Base-by-base conservation (phyloP, 2,113 vertebrate genomes). In the Dasyurus viverrinus region DNA sequence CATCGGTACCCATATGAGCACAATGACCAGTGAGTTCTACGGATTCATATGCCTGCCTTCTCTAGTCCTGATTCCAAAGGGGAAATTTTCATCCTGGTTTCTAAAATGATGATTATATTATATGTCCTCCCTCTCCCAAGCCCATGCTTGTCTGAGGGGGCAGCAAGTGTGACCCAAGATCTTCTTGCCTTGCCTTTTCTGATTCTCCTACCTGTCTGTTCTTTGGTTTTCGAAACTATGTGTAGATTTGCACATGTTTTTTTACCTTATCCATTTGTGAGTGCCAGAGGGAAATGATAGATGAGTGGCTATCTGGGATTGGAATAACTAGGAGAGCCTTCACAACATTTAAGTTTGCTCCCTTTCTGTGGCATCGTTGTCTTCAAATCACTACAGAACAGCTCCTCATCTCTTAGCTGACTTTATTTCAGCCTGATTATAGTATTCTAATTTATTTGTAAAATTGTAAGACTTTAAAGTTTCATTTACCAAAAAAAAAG, bases 401-500 rank as follows among this genome's bases (percentile, higher is more conserved):
- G 14, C 36, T 68, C 30, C 30, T 57, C 47, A 89, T 90, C 91
- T 76, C 27, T 53, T 54, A 36, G n/a, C 46, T 19, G 25, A 26
- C 23, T 30, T 57, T 42, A n/a, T 42, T 30, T 55, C 8, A 89
- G 25, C 46, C 36, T 76, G 46, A 53, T 52, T 42, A 3, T 53
- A 24, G 6, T 42, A 2, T 7, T 48, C 42, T 46, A 50, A 12
- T 91, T 89, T 93, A 30, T 68, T 89, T 52, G 48, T 89, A 90
- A 93, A 54, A n/a, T 54, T 95, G 8, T 94, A 6, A 76, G 42
- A 47, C 76, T 46, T 48, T 54, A 90, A 54, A 30, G n/a, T 26
- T 68, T 24, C 92, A 52, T 97, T 89, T 53, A 19, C 91, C 48
- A 93, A 53, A 93, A 91, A 91, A 8, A n/a, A n/a, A 90, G 11